Evolutionary conservation across 2,888 invertebrate species (phyloP), one percentile per base, ranked within the genome.

Genomic region (Palloptera scutellata): DNA sequence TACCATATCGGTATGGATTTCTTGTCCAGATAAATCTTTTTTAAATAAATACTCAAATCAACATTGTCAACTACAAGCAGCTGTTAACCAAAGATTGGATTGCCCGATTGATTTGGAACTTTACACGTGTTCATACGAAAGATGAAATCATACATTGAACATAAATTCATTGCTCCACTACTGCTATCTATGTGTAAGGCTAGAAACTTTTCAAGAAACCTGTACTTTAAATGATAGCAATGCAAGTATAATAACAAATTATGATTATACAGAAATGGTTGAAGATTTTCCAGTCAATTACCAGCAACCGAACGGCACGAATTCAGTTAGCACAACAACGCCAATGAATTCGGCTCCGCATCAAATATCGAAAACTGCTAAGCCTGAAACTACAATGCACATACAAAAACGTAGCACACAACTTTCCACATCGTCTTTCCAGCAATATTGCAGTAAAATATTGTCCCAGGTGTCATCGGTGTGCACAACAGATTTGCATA

Each of bases 271-370:
- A 68, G 83, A 84, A 68, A 80, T 85, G 77, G 81, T 81, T 15
- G 85, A 85, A 74, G 85, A 85, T 69, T 85, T 85, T 70, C 84
- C 84, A 8, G 84, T 85, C 42, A 85, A 85, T n/a, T 77, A 81
- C 45, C 76, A 76, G 53, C 69, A 72, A 20, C 64, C 70, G 0
- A 74, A 73, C 64, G 74, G 70, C 4, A 62, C 71, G 17, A 67
- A 70, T 67, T 72, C 74, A 59, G 72, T 74, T 59, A 73, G 72
- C 69, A 74, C 74, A n/a, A 72, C 72, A 59, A 77, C 75, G 63
- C 61, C 63, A 52, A 54, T 42, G 45, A 62, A 48, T 10, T n/a
- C n/a, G n/a, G 40, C 13, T 12, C n/a, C 64, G 20, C 72, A 75
- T 60, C 67, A 67, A 52, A 72, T 64, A 10, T 71, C 72, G 61